Evolutionary conservation across 2,888 invertebrate genomes (phyloP).

Genomic region (Andrena fulva): DNA sequence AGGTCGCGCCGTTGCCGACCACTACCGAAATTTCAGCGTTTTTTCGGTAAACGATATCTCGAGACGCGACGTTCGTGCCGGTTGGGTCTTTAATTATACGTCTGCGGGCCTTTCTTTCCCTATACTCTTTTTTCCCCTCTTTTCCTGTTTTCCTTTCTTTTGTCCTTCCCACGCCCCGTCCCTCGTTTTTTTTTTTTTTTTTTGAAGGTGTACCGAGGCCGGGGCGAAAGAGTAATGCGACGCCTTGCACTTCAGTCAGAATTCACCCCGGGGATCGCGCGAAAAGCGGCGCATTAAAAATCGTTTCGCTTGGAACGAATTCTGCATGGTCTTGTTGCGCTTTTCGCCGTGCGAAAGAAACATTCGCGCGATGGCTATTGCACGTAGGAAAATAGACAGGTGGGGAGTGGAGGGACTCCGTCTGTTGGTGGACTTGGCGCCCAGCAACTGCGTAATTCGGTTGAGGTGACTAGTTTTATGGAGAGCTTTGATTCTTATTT

Average conservation of each 20-base stretch:
- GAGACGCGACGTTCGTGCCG: slow-evolving; percentile 48
- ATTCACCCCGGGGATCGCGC: slow-evolving; percentile 29
- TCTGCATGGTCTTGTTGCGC: slow-evolving; percentile 6
- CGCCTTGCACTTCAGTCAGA: slow-evolving; percentile 34
- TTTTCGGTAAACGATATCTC: slow-evolving; percentile 69
- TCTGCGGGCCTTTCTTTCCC: slow-evolving; percentile 49
- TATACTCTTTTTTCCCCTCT: slow-evolving; percentile 12
- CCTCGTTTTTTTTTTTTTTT: neutral
- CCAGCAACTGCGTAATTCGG: too few relatives aligned
- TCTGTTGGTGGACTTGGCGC: neutral
- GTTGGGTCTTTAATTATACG: slow-evolving; percentile 67
- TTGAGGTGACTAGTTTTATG: neutral
- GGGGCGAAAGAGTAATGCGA: slow-evolving; percentile 41
- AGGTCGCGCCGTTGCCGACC: slow-evolving; percentile 55
- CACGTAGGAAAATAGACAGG: neutral
- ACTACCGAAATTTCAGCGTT: slow-evolving; percentile 68
- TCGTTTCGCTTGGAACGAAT: slow-evolving; percentile 21
- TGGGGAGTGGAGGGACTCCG: neutral
- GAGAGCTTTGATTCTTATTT: neutral
- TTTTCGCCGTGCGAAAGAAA: neutral
- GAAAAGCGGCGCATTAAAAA: slow-evolving; percentile 26
- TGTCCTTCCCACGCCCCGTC: neutral
- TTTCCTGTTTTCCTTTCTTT: slow-evolving; percentile 7
- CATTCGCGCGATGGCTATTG: neutral
- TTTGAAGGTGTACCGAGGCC: slow-evolving; percentile 20